phyloP scores from a whole-genome alignment of 2,113 vertebrate species.

The Hassar affinis region DNA sequence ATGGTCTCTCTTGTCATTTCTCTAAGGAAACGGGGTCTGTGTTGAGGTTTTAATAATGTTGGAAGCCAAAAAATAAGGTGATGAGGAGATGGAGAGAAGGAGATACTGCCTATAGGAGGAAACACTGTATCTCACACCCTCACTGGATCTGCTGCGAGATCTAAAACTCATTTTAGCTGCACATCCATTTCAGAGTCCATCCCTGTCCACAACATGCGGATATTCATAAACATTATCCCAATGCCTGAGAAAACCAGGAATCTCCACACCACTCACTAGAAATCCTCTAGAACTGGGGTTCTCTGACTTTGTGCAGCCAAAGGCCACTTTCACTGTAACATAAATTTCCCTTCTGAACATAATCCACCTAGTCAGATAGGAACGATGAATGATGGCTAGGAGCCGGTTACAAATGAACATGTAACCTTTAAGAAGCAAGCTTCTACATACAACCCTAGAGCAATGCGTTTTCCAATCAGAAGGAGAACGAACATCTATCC shows the following conservation, averaged over 20 bases:
- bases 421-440: background rate
- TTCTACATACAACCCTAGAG: background rate
- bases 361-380: background rate
- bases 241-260: background rate
- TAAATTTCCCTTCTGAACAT: background rate
- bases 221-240: background rate
- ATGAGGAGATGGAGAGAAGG: background rate
- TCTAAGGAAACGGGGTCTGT: constrained; percentile 17
- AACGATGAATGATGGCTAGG: background rate
- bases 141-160: background rate
- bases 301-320: background rate
- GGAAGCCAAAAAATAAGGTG: background rate
- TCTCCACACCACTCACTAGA: background rate
- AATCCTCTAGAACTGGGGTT: background rate
- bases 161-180: constrained; percentile 42
- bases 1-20: constrained; percentile 17
- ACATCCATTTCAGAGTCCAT: background rate
- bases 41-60: constrained; percentile 37
- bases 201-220: constrained; percentile 7
- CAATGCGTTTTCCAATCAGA: background rate
- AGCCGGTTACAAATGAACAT: background rate
- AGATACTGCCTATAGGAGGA: background rate
- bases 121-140: background rate
- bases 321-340: background rate
- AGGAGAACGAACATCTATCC: no score